Conservation (phyloP, 2,113 vertebrate genomes). For the Anguilla rostrata region DNA sequence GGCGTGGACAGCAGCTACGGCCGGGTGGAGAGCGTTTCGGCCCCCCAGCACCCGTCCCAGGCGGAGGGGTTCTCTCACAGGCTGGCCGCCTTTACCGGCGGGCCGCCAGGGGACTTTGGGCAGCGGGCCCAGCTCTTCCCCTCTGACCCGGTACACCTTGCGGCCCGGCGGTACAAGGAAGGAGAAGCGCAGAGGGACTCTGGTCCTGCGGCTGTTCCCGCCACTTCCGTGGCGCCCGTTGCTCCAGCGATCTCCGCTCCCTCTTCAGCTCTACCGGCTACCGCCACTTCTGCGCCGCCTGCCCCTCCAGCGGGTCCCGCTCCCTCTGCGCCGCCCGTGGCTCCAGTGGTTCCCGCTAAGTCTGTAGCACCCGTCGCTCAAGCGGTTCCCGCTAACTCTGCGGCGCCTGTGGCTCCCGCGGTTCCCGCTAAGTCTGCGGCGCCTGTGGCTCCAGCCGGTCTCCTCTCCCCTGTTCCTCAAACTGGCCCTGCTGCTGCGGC, state of each 20-base stretch:
- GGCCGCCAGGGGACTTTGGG: constrained; percentile 48
- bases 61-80: constrained; percentile 51
- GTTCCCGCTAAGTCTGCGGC: constrained; percentile 41
- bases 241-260: constrained; percentile 38
- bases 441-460: too few relatives aligned
- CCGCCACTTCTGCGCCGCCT: constrained; percentile 31
- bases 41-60: constrained; percentile 47
- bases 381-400: constrained; percentile 38
- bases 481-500: constrained; percentile 23
- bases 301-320: background rate
- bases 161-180: constrained; percentile 47
- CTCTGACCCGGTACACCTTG: constrained; percentile 44
- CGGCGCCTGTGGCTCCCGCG: constrained; percentile 32
- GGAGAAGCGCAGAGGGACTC: constrained; percentile 47
- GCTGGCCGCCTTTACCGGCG: constrained; percentile 39
- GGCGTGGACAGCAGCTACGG: constrained; percentile 61
- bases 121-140: constrained; percentile 27
- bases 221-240: background rate
- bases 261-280: constrained; percentile 20
- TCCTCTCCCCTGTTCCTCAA: constrained; percentile 27
- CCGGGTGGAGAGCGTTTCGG: constrained; percentile 52
- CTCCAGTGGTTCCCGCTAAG: constrained; percentile 40
- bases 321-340: constrained; percentile 38
- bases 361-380: constrained; percentile 18
- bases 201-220: background rate